phyloP scores from a whole-genome alignment of 2,113 vertebrate species.

The Ancistrus triradiatus region DNA sequence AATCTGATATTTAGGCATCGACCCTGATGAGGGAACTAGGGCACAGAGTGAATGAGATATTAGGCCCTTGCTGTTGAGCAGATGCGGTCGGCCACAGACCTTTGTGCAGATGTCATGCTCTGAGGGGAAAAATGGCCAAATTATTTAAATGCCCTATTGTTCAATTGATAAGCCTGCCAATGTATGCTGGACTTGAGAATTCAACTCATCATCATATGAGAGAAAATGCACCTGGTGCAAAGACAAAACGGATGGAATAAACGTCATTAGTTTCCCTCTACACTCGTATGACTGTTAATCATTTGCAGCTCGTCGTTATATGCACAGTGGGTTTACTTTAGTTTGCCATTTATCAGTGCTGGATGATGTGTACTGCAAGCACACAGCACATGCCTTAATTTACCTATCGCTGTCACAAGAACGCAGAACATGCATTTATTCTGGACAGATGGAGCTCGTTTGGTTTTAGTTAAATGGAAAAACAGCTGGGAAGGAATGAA shows the following conservation, averaged over 20 bases:
- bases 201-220: slow-evolving; percentile 74
- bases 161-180: slow-evolving; percentile 67
- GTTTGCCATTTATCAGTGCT: slow-evolving; percentile 48
- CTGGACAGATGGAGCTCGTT: not conserved
- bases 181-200: slow-evolving; percentile 71
- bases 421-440: not conserved
- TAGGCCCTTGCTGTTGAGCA: slow-evolving; percentile 71
- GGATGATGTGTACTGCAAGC: slow-evolving; percentile 2
- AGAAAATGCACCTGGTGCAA: slow-evolving; percentile 71
- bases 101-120: slow-evolving; percentile 72
- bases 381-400: slow-evolving; percentile 1
- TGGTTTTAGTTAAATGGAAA: not conserved
- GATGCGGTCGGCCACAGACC: slow-evolving; percentile 71
- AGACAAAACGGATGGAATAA: slow-evolving; percentile 54
- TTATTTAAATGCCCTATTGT: slow-evolving; percentile 74
- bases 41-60: slow-evolving; percentile 61
- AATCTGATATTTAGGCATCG: slow-evolving; percentile 55
- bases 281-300: slow-evolving; percentile 55
- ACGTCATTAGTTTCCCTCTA: slow-evolving; percentile 64
- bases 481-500: not conserved
- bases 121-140: slow-evolving; percentile 73
- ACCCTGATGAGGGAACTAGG: slow-evolving; percentile 53
- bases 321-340: slow-evolving; percentile 41
- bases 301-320: slow-evolving; percentile 39
- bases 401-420: not conserved